A percentile compares a stretch with the other conserved stretches of the same genome.
Evolutionary conservation across 2,113 vertebrate genomes (phyloP).

Genomic region (Vidua chalybeata): DNA sequence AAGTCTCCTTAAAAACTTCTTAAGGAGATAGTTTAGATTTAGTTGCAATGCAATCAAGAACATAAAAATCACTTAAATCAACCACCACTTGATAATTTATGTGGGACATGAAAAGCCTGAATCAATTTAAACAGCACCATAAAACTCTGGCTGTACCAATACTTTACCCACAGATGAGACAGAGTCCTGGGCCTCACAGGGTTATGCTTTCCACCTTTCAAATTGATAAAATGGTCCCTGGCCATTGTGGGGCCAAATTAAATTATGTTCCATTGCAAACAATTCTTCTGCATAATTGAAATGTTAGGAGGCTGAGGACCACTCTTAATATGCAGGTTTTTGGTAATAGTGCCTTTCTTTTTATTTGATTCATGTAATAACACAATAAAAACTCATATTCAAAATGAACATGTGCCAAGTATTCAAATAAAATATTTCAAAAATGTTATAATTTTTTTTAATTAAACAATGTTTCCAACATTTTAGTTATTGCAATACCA

Average conservation of each 20-base stretch:
- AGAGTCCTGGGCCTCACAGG: neutral
- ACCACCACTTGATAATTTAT: neutral
- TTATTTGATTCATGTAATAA: neutral
- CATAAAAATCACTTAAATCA: neutral
- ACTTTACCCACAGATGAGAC: neutral
- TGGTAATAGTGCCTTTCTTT: neutral
- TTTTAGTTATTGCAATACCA: neutral
- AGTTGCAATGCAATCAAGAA: neutral
- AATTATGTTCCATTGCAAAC: neutral
- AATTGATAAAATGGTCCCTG: neutral
- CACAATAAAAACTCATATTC: neutral
- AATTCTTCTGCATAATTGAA: neutral
- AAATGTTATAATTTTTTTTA: neutral
- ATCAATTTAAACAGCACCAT: neutral
- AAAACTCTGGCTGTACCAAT: neutral
- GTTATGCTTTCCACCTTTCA: neutral
- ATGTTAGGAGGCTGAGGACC: neutral
- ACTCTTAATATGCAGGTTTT: neutral
- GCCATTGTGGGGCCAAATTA: neutral
- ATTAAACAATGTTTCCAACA: neutral
- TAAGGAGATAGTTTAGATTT: neutral
- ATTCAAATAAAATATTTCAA: neutral
- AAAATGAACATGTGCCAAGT: neutral
- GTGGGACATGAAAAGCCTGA: neutral
- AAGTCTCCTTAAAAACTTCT: neutral